Percentiles rank a stretch among this genome's conserved stretches.
phyloP scores from a whole-genome alignment of 2,113 vertebrate genomes.

The Pteronura brasiliensis region DNA sequence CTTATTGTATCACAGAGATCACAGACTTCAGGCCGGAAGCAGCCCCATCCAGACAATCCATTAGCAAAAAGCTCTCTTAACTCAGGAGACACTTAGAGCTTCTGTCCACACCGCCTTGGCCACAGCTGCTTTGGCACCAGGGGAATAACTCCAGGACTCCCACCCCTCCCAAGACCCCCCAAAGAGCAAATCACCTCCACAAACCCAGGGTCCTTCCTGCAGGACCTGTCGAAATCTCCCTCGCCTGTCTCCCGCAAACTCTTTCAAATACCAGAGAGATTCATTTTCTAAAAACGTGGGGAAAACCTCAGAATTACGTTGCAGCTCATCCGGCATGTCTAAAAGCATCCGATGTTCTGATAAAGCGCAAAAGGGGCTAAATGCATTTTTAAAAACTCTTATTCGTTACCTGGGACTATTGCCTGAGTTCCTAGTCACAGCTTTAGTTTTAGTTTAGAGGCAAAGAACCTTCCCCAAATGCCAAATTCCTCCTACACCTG shows the following conservation, averaged over 20 bases:
- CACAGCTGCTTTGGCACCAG: rapidly evolving
- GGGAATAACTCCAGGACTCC: not conserved
- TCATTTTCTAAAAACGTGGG: not conserved
- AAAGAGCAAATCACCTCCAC: not conserved
- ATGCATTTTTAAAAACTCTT: not conserved
- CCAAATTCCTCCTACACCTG: not conserved
- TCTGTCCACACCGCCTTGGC: rapidly evolving
- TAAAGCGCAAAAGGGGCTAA: not conserved
- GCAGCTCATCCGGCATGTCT: not conserved
- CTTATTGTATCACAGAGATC: not conserved
- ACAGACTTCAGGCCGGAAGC: not conserved
- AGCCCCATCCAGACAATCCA: not conserved
- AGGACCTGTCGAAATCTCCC: not conserved
- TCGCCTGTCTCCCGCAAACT: not conserved
- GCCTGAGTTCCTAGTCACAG: not conserved
- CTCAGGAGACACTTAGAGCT: not conserved
- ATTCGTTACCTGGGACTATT: not conserved
- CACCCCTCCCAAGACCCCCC: not conserved
- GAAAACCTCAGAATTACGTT: constrained; percentile 11
- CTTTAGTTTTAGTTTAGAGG: not conserved
- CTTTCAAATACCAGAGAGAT: not conserved
- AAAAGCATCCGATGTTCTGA: not conserved
- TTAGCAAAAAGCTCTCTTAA: not conserved
- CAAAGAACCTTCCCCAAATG: not conserved
- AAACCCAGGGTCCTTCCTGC: not conserved